phyloP scores from a whole-genome alignment of 2,888 invertebrate genomes.

The Cordilura impudica region DNA sequence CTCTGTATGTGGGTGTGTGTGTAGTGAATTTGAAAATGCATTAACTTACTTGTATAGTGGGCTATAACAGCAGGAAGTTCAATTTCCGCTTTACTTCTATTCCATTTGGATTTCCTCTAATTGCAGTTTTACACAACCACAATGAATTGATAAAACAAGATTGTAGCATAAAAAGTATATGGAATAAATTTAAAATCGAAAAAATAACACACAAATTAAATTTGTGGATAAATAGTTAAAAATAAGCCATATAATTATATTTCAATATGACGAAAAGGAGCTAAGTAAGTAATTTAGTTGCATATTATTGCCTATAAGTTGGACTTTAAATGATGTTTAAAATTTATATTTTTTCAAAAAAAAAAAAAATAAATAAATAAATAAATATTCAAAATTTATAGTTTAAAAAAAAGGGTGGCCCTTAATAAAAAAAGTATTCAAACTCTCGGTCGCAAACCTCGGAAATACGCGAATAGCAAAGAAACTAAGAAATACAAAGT shows the following conservation, averaged over 20 bases:
- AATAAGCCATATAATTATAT: not conserved
- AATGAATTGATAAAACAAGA: constrained; percentile 50
- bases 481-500: no score
- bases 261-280: not conserved
- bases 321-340: no score
- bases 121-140: constrained; percentile 59
- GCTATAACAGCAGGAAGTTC: constrained; percentile 56
- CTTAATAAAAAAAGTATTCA: no score
- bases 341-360: no score
- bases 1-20: not conserved
- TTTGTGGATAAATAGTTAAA: not conserved
- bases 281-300: no score
- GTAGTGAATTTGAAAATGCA: constrained; percentile 48
- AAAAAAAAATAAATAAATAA: no score
- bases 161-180: not conserved
- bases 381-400: no score
- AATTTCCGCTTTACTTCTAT: constrained; percentile 59
- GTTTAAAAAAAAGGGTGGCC: no score
- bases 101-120: constrained; percentile 62
- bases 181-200: no score
- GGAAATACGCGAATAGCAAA: no score
- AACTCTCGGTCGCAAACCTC: no score
- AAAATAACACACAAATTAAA: not conserved
- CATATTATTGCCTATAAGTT: not conserved
- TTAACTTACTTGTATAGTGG: constrained; percentile 53